Conservation (phyloP, 2,113 vertebrate genomes). For the Kryptolebias marmoratus region DNA sequence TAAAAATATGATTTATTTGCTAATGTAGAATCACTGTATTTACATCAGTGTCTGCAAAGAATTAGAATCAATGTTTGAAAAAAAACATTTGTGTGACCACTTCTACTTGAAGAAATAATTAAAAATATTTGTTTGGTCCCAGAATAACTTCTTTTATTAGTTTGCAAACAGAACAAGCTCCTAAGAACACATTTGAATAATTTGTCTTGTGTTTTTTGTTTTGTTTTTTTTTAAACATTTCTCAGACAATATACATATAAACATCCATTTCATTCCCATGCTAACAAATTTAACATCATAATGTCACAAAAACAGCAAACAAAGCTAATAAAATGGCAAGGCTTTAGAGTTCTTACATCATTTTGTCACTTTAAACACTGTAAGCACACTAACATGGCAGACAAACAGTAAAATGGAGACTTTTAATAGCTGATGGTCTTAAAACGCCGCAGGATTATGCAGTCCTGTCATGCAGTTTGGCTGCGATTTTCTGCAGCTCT, state of each 20-base stretch:
- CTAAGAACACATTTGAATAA: conserved; percentile 73
- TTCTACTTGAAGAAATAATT: conserved; percentile 16
- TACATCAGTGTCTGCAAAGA: conserved; percentile 39
- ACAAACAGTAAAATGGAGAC: conserved; percentile 17
- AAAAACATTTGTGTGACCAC: neutral
- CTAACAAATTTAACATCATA: conserved; percentile 82
- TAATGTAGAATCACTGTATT: conserved; percentile 42
- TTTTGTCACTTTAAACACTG: conserved; percentile 29
- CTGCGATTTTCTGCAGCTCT: conserved; percentile 90
- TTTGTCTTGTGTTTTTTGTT: conserved; percentile 13
- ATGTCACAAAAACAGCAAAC: conserved; percentile 72
- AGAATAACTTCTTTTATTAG: conserved; percentile 83
- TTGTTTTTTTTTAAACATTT: conserved; percentile 14
- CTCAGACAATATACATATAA: conserved; percentile 57
- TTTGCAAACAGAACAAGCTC: conserved; percentile 80
- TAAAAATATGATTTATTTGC: conserved; percentile 42
- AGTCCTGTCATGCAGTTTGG: conserved; percentile 84
- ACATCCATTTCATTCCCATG: conserved; percentile 81
- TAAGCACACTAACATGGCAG: conserved; percentile 46
- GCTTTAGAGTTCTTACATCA: conserved; percentile 18
- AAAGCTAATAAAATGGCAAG: conserved; percentile 45
- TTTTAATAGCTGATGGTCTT: conserved; percentile 8
- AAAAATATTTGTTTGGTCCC: conserved; percentile 75
- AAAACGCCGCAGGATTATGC: conserved; percentile 45
- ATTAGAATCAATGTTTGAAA: conserved; percentile 28